Conservation (phyloP, 1,140 invertebrate species). For the Orussus abietinus region DNA sequence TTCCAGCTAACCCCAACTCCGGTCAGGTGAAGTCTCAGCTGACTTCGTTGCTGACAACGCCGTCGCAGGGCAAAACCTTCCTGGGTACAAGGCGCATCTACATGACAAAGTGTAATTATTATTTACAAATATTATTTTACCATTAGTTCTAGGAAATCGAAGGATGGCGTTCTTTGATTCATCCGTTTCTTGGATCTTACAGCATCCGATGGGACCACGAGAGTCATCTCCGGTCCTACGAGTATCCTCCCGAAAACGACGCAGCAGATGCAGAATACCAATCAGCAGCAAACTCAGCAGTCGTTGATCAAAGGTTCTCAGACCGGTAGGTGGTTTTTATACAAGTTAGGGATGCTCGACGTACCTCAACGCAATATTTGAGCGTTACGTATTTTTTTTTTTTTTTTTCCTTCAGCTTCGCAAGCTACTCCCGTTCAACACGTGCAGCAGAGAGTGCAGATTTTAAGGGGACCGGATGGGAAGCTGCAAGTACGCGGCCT, state of each 20-base stretch:
- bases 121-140: slow-evolving; percentile 7
- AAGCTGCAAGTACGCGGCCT: slow-evolving; percentile 88
- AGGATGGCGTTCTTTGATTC: background rate
- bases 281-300: slow-evolving; percentile 37
- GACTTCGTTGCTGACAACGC: slow-evolving; percentile 65
- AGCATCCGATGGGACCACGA: slow-evolving; percentile 71
- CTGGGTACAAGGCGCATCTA: slow-evolving; percentile 70
- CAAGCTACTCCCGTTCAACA: slow-evolving; percentile 30
- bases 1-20: slow-evolving; percentile 55
- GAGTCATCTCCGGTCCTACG: slow-evolving; percentile 62
- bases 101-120: slow-evolving; percentile 66
- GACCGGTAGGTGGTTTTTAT: too few species aligned
- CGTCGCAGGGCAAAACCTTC: slow-evolving; percentile 62
- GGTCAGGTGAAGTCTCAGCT: slow-evolving; percentile 63
- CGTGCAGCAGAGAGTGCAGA: slow-evolving; percentile 78
- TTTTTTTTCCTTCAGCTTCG: slow-evolving; percentile 12
- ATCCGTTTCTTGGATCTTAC: slow-evolving; percentile 17
- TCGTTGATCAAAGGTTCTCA: slow-evolving; percentile 47
- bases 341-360: background rate
- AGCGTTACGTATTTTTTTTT: slow-evolving; percentile 3
- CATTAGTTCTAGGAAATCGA: too few species aligned
- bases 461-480: slow-evolving; percentile 83
- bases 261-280: slow-evolving; percentile 30
- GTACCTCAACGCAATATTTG: slow-evolving; percentile 1
- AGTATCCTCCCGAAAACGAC: slow-evolving; percentile 55